A percentile compares a stretch with the other conserved stretches of the same genome.
These are phyloP conservation scores for Sylvia atricapilla DNA, from an alignment of 2,113 vertebrate species.

Conservation along the genomic window DNA sequence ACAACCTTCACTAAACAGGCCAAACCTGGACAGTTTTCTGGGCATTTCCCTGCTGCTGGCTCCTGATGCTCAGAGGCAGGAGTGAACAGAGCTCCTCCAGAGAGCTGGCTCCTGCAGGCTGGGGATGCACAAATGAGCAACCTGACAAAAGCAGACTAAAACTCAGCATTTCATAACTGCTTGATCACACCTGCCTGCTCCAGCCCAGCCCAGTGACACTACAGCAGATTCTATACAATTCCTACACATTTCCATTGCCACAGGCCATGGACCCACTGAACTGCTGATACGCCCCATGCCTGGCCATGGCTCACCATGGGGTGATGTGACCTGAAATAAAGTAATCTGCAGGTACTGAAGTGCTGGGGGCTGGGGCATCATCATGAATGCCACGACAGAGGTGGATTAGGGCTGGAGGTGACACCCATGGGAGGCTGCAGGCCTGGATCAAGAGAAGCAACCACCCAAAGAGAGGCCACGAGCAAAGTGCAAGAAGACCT, in stretches of 20 bases:
- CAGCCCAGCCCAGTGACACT: neutral
- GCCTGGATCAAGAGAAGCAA: neutral
- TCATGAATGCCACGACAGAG: fast-evolving
- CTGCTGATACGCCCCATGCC: fast-evolving
- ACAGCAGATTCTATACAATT: neutral
- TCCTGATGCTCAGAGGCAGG: neutral
- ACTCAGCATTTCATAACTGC: neutral
- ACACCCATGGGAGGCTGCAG: neutral
- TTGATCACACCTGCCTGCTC: neutral
- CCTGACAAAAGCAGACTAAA: neutral
- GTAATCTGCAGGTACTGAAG: neutral
- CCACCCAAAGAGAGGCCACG: neutral
- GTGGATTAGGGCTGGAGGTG: neutral
- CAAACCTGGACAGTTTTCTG: neutral
- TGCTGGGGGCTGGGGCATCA: neutral
- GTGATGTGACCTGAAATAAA: neutral
- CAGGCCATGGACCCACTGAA: fast-evolving
- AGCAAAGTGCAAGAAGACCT: neutral
- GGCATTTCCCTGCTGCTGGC: neutral
- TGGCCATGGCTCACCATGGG: neutral
- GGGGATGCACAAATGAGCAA: neutral
- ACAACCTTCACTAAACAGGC: neutral
- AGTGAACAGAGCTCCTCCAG: neutral
- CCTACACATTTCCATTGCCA: neutral
- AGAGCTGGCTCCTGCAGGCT: fast-evolving